Evolutionary conservation across 2,888 invertebrate genomes (phyloP).

Genomic region (Autographa pulchrina): DNA sequence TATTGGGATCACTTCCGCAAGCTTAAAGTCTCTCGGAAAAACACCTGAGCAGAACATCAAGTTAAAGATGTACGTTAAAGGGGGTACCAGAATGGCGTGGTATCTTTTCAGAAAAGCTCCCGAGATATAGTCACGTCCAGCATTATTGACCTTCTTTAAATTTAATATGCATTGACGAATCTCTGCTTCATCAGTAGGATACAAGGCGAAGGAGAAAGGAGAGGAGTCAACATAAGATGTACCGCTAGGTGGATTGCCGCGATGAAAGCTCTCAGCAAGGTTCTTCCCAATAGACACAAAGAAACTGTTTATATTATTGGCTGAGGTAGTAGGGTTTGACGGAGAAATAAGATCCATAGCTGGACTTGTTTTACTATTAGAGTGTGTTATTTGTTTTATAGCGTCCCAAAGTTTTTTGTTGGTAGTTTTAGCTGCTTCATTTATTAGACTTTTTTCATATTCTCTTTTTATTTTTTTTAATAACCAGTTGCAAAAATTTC

Average conservation of each 20-base stretch:
- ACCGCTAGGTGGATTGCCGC: not conserved
- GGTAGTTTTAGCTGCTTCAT: constrained; percentile 12
- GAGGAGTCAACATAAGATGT: not conserved
- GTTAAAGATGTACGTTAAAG: constrained; percentile 6
- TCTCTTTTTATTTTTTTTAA: constrained; percentile 12
- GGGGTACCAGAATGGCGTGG: not conserved
- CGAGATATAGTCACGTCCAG: constrained; percentile 6
- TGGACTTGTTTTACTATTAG: constrained; percentile 3
- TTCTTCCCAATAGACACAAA: constrained; percentile 8
- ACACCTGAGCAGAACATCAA: constrained; percentile 1
- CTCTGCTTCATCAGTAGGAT: constrained; percentile 3
- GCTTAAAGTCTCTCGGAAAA: constrained; percentile 8
- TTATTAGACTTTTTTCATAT: constrained; percentile 2
- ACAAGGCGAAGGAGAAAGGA: constrained; percentile 6
- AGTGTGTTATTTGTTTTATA: constrained; percentile 21
- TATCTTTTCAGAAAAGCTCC: constrained; percentile 9
- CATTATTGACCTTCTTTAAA: constrained; percentile 12
- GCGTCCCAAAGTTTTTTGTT: not conserved
- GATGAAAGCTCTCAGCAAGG: not conserved
- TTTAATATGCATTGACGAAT: not conserved
- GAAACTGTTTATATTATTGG: constrained; percentile 3
- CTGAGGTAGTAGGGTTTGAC: not conserved
- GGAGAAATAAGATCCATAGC: constrained; percentile 8
- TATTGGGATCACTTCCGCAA: constrained; percentile 12
- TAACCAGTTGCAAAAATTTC: constrained; percentile 25